Conservation (phyloP, 2,888 invertebrate species). For the Melanophora roralis region DNA sequence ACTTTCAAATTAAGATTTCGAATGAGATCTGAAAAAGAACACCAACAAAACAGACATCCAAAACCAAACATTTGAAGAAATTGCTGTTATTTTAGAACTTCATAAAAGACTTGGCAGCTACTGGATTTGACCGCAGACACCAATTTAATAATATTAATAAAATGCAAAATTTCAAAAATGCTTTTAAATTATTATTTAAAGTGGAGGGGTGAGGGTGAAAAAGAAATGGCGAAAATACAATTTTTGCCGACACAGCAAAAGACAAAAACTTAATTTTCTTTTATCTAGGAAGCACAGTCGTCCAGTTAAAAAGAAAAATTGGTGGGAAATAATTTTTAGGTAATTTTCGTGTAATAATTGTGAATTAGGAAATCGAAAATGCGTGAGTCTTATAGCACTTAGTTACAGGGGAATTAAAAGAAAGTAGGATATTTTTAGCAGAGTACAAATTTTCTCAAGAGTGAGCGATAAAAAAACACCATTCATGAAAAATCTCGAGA, state of each 20-base stretch:
- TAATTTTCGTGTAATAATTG: too few species aligned
- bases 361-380: too few species aligned
- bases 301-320: too few species aligned
- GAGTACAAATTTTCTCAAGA: too few species aligned
- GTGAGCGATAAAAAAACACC: too few species aligned
- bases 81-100: background rate
- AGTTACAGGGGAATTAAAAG: too few species aligned
- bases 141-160: slow-evolving; percentile 1
- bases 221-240: background rate
- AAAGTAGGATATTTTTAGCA: too few species aligned
- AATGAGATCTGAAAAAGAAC: background rate
- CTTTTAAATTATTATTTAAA: background rate
- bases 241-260: background rate
- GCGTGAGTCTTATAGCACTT: too few species aligned
- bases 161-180: background rate
- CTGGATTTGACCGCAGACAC: slow-evolving; percentile 16
- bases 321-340: too few species aligned
- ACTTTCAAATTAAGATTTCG: slow-evolving; percentile 1
- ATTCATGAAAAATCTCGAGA: too few species aligned
- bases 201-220: background rate
- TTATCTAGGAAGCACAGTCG: background rate
- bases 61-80: background rate
- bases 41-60: background rate
- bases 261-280: background rate
- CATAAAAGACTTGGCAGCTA: slow-evolving; percentile 17